Conservation (phyloP, 2,888 invertebrate genomes). For the Rhamnusium bicolor region DNA sequence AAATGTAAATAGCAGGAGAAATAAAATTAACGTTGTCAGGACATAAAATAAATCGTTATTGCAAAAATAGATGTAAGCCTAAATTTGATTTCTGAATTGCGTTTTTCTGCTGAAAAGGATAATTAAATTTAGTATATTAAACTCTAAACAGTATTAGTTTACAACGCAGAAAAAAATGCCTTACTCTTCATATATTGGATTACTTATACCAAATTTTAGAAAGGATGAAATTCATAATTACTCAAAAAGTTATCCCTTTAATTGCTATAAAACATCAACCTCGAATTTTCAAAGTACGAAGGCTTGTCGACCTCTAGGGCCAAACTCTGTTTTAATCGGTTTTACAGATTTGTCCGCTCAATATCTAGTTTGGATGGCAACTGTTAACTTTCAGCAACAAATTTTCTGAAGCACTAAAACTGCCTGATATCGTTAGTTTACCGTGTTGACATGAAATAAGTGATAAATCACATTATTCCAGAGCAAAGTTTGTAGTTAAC, state of each 20-base stretch:
- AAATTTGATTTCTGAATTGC: too few relatives aligned
- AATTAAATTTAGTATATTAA: too few relatives aligned
- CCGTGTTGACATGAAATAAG: background rate
- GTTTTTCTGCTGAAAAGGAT: too few relatives aligned
- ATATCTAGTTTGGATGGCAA: background rate
- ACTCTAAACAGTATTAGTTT: too few relatives aligned
- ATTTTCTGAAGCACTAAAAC: background rate
- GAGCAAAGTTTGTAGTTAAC: conserved; percentile 1
- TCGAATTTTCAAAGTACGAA: background rate
- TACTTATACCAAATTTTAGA: too few relatives aligned
- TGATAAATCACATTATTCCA: conserved; percentile 15
- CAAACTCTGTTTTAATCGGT: background rate
- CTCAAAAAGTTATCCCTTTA: background rate
- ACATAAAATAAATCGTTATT: too few relatives aligned
- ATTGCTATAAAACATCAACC: background rate
- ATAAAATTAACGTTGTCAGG: too few relatives aligned
- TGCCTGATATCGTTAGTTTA: background rate
- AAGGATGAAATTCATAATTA: too few relatives aligned
- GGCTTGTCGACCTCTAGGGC: background rate
- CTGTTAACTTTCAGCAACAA: background rate
- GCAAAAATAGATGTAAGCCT: too few relatives aligned
- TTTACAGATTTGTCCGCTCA: background rate
- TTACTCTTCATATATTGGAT: too few relatives aligned
- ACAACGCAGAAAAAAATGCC: too few relatives aligned
- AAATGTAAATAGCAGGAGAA: too few relatives aligned